A percentile compares a stretch with the other conserved stretches of the same genome.
phyloP scores from a whole-genome alignment of 2,888 invertebrate genomes.

The Cryptocephalus primarius region DNA sequence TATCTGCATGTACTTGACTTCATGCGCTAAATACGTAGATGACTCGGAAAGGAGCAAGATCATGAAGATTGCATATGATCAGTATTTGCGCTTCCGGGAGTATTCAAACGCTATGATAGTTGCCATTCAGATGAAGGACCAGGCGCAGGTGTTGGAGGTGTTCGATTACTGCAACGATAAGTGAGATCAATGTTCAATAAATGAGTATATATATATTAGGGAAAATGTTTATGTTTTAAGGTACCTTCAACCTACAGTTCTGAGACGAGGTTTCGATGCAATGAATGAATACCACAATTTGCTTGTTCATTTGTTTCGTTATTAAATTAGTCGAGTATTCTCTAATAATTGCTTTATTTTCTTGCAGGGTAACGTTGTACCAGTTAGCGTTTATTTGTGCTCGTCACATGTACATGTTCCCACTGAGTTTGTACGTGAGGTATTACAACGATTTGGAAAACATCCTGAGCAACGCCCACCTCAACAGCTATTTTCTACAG shows the following conservation, averaged over 20 bases:
- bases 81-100: slow-evolving; percentile 80
- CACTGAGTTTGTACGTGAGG: slow-evolving; percentile 61
- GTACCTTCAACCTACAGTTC: no score
- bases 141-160: slow-evolving; percentile 68
- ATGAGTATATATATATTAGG: not conserved
- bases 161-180: slow-evolving; percentile 75
- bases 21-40: slow-evolving; percentile 89
- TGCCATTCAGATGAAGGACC: slow-evolving; percentile 82
- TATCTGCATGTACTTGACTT: slow-evolving; percentile 71
- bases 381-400: slow-evolving; percentile 95
- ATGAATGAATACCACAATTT: not conserved
- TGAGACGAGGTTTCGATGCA: not conserved
- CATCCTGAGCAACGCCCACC: slow-evolving; percentile 87
- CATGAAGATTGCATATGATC: slow-evolving; percentile 62
- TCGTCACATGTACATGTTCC: slow-evolving; percentile 83
- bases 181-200: slow-evolving; percentile 41
- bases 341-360: no score
- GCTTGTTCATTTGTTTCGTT: slow-evolving; percentile 1
- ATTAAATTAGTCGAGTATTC: no score
- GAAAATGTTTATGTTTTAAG: not conserved
- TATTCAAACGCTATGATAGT: slow-evolving; percentile 77
- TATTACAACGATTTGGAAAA: slow-evolving; percentile 72
- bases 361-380: slow-evolving; percentile 66
- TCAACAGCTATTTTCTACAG: slow-evolving; percentile 87
- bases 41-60: slow-evolving; percentile 79